Percentiles rank a stretch among this genome's conserved stretches.
Conservation (phyloP, 2,797 vertebrate genomes). For the Helostoma temminkii region DNA sequence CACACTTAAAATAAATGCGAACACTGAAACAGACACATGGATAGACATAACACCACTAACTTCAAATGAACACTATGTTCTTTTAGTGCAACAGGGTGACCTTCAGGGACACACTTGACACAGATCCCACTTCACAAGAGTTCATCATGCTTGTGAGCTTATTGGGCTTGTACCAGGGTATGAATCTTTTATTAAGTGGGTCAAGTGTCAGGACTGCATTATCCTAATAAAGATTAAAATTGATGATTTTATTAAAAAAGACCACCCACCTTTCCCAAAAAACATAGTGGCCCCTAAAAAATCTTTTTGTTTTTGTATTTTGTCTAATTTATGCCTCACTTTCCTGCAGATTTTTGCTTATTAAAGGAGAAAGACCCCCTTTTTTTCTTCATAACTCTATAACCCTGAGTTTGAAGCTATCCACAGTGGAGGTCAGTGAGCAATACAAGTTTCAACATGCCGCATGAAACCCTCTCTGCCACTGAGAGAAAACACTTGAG, state of each 20-base stretch:
- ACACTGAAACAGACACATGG: neutral
- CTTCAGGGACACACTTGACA: constrained; percentile 51
- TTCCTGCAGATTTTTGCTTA: too few species aligned
- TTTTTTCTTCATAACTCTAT: too few species aligned
- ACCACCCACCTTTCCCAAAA: too few species aligned
- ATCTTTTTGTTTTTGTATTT: too few species aligned
- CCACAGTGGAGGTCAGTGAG: constrained; percentile 36
- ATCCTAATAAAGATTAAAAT: constrained; percentile 16
- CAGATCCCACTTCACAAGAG: constrained; percentile 33
- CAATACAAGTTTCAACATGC: constrained; percentile 47
- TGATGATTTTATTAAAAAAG: too few species aligned
- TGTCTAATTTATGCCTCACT: too few species aligned
- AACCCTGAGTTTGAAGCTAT: constrained; percentile 42
- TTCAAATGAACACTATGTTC: constrained; percentile 2
- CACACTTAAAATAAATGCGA: neutral
- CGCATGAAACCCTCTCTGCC: constrained; percentile 33
- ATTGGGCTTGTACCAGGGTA: constrained; percentile 48
- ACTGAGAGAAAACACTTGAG: constrained; percentile 57
- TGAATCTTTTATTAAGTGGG: constrained; percentile 59
- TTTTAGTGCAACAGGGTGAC: constrained; percentile 29
- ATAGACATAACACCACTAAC: constrained; percentile 15
- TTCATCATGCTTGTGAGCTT: constrained; percentile 43
- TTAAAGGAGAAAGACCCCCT: too few species aligned
- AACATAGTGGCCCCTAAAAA: too few species aligned
- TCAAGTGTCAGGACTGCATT: constrained; percentile 42